Evolutionary conservation across 1,140 invertebrate species (phyloP).

Genomic region (Formica selysi): DNA sequence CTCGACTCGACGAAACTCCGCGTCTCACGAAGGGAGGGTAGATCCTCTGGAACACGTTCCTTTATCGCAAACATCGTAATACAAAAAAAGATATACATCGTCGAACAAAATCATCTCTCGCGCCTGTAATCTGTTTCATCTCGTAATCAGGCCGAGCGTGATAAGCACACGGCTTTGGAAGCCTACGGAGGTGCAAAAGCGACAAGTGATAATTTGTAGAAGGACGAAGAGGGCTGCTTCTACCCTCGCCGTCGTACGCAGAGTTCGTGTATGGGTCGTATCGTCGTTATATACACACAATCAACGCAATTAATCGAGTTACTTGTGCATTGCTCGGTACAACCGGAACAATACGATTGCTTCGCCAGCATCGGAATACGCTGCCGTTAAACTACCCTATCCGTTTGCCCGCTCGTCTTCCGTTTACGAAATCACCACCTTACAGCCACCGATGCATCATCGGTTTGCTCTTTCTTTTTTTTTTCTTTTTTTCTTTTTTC

Average conservation of each 20-base stretch:
- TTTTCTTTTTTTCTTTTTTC: too few relatives aligned
- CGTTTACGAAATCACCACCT: background rate
- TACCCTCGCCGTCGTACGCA: conserved; percentile 68
- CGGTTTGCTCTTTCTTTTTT: background rate
- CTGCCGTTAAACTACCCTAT: conserved; percentile 48
- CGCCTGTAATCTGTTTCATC: background rate
- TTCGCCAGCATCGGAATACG: conserved; percentile 1
- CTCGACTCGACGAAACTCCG: conserved; percentile 3
- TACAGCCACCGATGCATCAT: background rate
- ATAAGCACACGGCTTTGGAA: background rate
- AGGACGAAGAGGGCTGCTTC: background rate
- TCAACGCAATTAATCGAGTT: conserved; percentile 65
- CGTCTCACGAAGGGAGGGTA: conserved; percentile 67
- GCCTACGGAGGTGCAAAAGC: background rate
- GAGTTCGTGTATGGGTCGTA: conserved; percentile 32
- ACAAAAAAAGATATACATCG: background rate
- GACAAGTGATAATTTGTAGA: background rate
- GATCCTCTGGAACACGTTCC: background rate
- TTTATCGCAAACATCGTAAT: background rate
- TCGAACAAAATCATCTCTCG: background rate
- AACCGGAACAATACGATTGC: conserved; percentile 3
- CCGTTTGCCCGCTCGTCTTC: background rate
- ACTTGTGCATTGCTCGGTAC: conserved; percentile 65
- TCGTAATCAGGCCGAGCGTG: background rate
- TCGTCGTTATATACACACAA: conserved; percentile 25